Conservation (phyloP, 2,888 invertebrate genomes). For the Hylaea fasciaria region DNA sequence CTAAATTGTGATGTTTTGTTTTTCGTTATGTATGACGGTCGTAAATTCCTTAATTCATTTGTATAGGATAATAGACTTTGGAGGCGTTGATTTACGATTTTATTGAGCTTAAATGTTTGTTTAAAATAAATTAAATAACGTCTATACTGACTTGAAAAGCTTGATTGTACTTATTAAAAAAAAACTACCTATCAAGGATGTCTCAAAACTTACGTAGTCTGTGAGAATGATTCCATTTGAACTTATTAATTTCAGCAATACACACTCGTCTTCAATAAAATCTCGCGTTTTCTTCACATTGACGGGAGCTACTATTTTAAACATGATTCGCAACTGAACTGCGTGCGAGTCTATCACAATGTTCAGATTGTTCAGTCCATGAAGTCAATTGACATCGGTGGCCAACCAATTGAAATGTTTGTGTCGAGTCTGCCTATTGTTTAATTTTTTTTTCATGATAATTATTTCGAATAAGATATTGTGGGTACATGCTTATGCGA, state of each 20-base stretch:
- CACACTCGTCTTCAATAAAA: conserved; percentile 37
- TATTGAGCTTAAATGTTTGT: neutral
- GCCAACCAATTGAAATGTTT: conserved; percentile 38
- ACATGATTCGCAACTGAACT: conserved; percentile 28
- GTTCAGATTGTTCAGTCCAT: neutral
- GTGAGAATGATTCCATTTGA: conserved; percentile 36
- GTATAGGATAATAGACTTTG: conserved; percentile 1
- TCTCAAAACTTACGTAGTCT: conserved; percentile 28
- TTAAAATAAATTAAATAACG: no score
- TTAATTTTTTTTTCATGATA: conserved; percentile 12
- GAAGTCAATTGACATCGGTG: conserved; percentile 37
- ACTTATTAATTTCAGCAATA: conserved; percentile 36
- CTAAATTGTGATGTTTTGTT: conserved; percentile 44
- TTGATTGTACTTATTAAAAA: no score
- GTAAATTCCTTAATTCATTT: conserved; percentile 17
- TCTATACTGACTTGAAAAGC: no score
- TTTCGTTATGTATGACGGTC: conserved; percentile 38
- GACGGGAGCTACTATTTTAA: conserved; percentile 32
- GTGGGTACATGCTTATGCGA: neutral
- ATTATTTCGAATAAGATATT: conserved; percentile 1
- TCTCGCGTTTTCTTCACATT: conserved; percentile 25
- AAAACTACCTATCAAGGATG: no score
- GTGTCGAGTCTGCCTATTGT: conserved; percentile 4
- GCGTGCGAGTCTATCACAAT: conserved; percentile 1
- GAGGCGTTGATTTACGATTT: conserved; percentile 11